Conservation (phyloP, 1,140 invertebrate species). For the Diuraphis noxia region DNA sequence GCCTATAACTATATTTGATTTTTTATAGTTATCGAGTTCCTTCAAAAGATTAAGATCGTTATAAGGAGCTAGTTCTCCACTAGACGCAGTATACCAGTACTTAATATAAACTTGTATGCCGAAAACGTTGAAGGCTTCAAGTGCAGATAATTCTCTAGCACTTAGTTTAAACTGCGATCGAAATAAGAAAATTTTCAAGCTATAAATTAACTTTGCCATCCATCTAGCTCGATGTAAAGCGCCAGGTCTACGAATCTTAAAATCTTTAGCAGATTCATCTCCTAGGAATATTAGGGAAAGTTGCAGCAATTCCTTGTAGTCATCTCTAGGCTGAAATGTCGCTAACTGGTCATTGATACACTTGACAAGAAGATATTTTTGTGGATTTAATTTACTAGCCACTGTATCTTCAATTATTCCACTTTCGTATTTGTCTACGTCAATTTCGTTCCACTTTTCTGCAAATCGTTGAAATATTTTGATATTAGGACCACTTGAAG, state of each 20-base stretch:
- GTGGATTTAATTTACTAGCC: background rate
- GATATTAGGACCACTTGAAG: slow-evolving; percentile 50
- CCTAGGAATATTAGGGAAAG: too few species aligned
- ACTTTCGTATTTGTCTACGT: slow-evolving; percentile 42
- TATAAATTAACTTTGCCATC: too few species aligned
- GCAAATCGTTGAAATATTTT: slow-evolving; percentile 54
- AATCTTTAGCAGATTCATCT: too few species aligned
- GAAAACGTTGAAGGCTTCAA: too few species aligned
- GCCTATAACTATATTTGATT: background rate
- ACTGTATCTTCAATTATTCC: background rate
- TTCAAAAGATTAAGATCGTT: slow-evolving; percentile 25
- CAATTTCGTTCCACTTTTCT: slow-evolving; percentile 53
- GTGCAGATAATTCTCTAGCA: too few species aligned
- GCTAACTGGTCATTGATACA: background rate
- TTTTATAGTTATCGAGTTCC: slow-evolving; percentile 11
- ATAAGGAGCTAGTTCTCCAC: background rate
- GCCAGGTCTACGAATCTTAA: too few species aligned
- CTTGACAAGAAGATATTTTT: background rate
- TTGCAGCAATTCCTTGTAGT: too few species aligned
- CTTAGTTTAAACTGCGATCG: too few species aligned
- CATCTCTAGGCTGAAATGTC: too few species aligned
- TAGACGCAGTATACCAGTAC: background rate
- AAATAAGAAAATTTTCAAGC: too few species aligned
- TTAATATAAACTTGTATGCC: background rate
- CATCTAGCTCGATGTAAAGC: too few species aligned